Conservation (phyloP, 2,797 vertebrate species). For the Champsocephalus esox region DNA sequence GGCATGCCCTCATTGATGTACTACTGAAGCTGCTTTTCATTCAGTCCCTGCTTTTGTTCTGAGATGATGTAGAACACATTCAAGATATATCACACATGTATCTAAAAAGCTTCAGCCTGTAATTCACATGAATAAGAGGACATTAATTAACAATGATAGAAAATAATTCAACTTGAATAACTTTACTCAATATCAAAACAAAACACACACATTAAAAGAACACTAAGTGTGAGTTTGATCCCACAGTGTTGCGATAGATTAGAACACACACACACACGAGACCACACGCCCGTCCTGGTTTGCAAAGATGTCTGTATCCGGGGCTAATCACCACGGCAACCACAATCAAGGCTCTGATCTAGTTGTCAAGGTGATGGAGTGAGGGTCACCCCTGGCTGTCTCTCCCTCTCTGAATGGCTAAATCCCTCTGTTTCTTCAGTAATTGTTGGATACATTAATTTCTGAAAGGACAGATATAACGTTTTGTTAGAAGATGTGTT, state of each 20-base stretch:
- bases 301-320: conserved; percentile 53
- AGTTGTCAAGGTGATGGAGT: conserved; percentile 77
- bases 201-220: neutral
- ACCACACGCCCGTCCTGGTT: conserved; percentile 29
- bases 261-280: neutral
- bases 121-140: neutral
- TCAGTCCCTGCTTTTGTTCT: conserved; percentile 10
- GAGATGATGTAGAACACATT: neutral
- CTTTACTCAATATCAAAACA: neutral
- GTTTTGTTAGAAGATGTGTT: neutral
- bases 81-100: neutral
- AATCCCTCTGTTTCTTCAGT: conserved; percentile 21
- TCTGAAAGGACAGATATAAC: neutral
- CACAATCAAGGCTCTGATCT: conserved; percentile 75
- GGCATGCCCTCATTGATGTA: conserved; percentile 60
- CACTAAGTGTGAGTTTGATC: conserved; percentile 3
- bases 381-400: conserved; percentile 60
- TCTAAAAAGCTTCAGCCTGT: neutral
- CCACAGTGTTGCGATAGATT: conserved; percentile 10
- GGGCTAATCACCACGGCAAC: conserved; percentile 77
- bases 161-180: neutral
- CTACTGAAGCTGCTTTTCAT: conserved; percentile 44
- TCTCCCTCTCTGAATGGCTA: conserved; percentile 42
- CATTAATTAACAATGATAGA: neutral
- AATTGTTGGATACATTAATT: conserved; percentile 3